Evolutionary conservation across 2,888 invertebrate genomes (phyloP).

Genomic region (Cinara cedri): DNA sequence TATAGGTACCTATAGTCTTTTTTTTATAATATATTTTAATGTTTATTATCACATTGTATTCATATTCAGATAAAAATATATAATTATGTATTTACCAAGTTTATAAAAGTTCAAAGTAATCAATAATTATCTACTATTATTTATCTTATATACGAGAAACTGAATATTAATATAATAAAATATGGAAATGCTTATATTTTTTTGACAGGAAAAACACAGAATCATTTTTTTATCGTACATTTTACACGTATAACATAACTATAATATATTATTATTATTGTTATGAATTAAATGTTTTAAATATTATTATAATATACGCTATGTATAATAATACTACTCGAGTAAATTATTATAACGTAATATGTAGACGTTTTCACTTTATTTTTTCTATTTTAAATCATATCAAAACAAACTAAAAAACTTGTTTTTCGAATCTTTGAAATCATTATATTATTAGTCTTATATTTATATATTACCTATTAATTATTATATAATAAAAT

Average conservation of each 20-base stretch:
- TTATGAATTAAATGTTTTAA: not conserved
- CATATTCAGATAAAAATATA: too few species aligned
- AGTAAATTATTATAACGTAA: not conserved
- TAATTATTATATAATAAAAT: constrained; percentile 3
- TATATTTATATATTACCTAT: constrained; percentile 3
- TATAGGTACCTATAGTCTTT: too few species aligned
- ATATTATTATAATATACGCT: not conserved
- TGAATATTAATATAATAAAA: not conserved
- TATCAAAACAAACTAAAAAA: constrained; percentile 29
- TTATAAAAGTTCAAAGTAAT: constrained; percentile 4
- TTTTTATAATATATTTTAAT: too few species aligned
- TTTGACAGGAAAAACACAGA: constrained; percentile 14
- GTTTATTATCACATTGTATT: too few species aligned
- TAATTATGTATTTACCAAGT: not conserved
- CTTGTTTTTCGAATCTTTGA: constrained; percentile 42
- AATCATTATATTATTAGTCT: constrained; percentile 31
- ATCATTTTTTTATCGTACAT: constrained; percentile 21
- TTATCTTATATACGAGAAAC: not conserved
- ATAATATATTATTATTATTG: not conserved
- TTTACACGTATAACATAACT: not conserved
- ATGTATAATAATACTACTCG: not conserved
- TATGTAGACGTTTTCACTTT: constrained; percentile 25
- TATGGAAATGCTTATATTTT: constrained; percentile 25
- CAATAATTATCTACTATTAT: not conserved
- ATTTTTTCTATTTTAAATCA: constrained; percentile 53